Percentiles rank a stretch among this genome's conserved stretches.
These are phyloP conservation scores for Sebastes steindachneri DNA, from an alignment of 2,797 vertebrate genomes.

Conservation along the genomic window DNA sequence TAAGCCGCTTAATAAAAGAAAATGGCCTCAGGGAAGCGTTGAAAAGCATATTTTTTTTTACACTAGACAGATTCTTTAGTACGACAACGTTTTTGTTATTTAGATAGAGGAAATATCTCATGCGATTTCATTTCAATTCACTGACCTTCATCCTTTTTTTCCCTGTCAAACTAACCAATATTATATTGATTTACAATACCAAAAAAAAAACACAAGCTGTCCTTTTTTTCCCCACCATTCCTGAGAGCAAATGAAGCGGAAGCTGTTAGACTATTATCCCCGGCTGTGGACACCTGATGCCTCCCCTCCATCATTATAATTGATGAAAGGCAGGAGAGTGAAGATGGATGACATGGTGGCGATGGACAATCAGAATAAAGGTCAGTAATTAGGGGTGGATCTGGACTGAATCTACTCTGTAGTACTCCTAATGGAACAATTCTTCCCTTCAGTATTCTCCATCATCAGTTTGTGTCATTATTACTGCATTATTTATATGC, in stretches of 20 bases:
- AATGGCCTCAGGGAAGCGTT: slow-evolving; percentile 25
- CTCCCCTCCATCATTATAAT: slow-evolving; percentile 21
- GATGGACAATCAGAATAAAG: slow-evolving; percentile 31
- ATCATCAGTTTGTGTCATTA: background rate
- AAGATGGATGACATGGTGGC: slow-evolving; percentile 17
- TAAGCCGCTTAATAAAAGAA: slow-evolving; percentile 42
- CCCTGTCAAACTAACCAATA: background rate
- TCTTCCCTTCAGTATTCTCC: background rate
- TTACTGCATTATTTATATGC: background rate
- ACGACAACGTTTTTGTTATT: background rate
- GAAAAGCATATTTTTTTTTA: background rate
- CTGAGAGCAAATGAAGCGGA: background rate
- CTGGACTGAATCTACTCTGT: background rate
- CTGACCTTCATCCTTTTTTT: background rate
- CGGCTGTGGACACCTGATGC: slow-evolving; percentile 6
- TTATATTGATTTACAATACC: background rate
- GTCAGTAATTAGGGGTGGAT: slow-evolving; percentile 21
- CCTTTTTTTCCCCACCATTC: fast-evolving
- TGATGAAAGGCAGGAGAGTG: slow-evolving; percentile 17
- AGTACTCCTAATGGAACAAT: background rate
- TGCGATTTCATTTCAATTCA: background rate
- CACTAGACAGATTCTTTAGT: background rate
- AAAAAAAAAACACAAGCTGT: background rate
- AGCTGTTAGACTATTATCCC: background rate
- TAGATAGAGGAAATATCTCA: background rate